Evolutionary conservation across 2,797 vertebrate genomes (phyloP).

Genomic region (Silurus lanzhouensis): DNA sequence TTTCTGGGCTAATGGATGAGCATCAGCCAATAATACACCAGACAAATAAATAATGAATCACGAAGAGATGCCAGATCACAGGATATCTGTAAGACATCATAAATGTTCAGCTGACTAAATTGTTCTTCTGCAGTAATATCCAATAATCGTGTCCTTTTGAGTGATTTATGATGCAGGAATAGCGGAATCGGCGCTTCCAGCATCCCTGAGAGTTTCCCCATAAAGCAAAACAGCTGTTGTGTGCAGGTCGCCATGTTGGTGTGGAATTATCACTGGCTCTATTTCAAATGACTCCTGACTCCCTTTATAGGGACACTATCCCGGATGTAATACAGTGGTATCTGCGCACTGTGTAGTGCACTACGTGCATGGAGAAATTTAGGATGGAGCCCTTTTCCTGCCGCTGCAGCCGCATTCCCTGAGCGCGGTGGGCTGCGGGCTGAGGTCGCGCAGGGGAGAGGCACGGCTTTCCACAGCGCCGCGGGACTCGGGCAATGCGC

Average conservation of each 20-base stretch:
- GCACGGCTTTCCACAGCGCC: conserved; percentile 21
- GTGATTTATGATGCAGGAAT: conserved; percentile 22
- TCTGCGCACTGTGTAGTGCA: not conserved
- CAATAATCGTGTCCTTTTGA: conserved; percentile 8
- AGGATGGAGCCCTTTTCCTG: conserved; percentile 19
- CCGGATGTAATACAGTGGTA: not conserved
- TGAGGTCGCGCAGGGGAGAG: conserved; percentile 36
- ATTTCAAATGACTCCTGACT: not conserved
- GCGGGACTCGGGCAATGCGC: not conserved
- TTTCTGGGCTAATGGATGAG: not conserved
- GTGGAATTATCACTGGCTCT: conserved; percentile 29
- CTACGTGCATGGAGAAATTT: not conserved
- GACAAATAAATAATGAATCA: not conserved
- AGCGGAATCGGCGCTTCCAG: conserved; percentile 10
- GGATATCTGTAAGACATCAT: not conserved
- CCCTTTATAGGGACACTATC: conserved; percentile 5
- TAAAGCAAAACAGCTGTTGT: conserved; percentile 52
- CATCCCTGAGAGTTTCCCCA: conserved; percentile 41
- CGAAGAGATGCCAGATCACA: not conserved
- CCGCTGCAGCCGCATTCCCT: conserved; percentile 31
- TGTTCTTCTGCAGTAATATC: not conserved
- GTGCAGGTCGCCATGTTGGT: conserved; percentile 47
- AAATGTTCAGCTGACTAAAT: not conserved
- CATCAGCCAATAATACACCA: not conserved
- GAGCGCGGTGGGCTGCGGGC: conserved; percentile 29